Base-by-base conservation (phyloP, 2,888 invertebrate genomes). In the Operophtera brumata region DNA sequence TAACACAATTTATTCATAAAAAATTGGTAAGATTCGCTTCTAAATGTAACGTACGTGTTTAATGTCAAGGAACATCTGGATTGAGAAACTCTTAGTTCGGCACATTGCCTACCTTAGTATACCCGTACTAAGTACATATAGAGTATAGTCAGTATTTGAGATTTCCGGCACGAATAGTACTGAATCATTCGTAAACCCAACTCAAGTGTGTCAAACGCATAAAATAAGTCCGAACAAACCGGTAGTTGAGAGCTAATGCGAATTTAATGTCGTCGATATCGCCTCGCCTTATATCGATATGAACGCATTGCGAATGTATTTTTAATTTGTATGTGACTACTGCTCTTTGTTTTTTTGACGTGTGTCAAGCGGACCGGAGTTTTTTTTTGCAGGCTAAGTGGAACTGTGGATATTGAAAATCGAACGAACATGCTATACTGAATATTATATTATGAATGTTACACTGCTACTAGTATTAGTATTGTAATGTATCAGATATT, bases 201-300 rank as follows among this genome's bases (percentile, higher is more conserved):
- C 49, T 50, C 55, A 70, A 73, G 67, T 75, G 69, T 76, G 74
- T 75, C 75, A 76, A 74, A 68, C 63, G 64, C 65, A 72, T 75
- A 74, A 75, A 73, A 71, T 75, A 75, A 73, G 67, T 74, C 70
- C 65, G 67, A 65, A 62, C 54, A 70, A 77, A 76, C 73, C 73
- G 75, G 75, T 77, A 77, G 70, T 73, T 70, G 71, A 68, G 70
- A 73, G 82, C 83, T 82, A 84, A 84, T 84, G 85, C 84, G 85
- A 83, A 75, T 80, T 79, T 77, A 80, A 81, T 84, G 84, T 84
- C 73, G 62, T 62, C 67, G 75, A 74, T 79, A 80, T 75, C 76
- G 75, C 70, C 63, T 65, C 73, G 78, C 77, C 73, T 74, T 72
- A 77, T 75, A 70, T 65, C 72, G 67, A 71, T 64, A 64, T 61